Base-by-base conservation (phyloP, 1,140 invertebrate genomes). In the Trichonephila inaurata region DNA sequence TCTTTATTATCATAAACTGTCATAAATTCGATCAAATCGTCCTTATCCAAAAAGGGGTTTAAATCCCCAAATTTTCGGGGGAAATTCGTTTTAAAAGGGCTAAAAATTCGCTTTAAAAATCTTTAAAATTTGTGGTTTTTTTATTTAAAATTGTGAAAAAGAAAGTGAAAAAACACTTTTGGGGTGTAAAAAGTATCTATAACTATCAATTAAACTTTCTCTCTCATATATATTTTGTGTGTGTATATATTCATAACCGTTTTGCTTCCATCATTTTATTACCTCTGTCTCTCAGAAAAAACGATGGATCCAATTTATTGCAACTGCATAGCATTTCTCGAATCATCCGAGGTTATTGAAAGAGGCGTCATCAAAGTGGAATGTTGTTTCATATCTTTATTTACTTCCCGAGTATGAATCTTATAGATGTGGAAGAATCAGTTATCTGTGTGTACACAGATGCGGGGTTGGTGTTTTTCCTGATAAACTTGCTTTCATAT, bases 291-390 rank as follows among this genome's bases (percentile, higher is more conserved):
- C 72, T 40, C 18, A 16, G 12, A 28, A 77, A 40, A 40, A 40
- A 77, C 28, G n/a, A 7, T 77, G 24, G 18, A 33, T 77, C 12
- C 33, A 19, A 33, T 33, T 40, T 77, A 28, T 33, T 77, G 72
- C 18, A 77, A 18, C 51, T 51, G 10, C 72, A 77, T 18, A 40
- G 28, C 28, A 40, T 77, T 77, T 77, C 72, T 40, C 16, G 72
- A 77, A 77, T 33, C 28, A 77, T 77, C 72, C 28, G 72, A 77
- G 72, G 72, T 77, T 77, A 77, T 77, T 77, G 72, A 77, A 33
- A 40, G 33, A 77, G 28, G 72, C 72, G 72, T 77, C 72, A 77
- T 77, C 28, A 33, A 77, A 14, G 72, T 40, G 72, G 72, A 77
- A 77, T 40, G 28, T 19, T 28, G 18, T 77, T 40, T 77, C 72